Evolutionary conservation across 2,113 vertebrate species (phyloP).

Genomic region (Zapus hudsonius): DNA sequence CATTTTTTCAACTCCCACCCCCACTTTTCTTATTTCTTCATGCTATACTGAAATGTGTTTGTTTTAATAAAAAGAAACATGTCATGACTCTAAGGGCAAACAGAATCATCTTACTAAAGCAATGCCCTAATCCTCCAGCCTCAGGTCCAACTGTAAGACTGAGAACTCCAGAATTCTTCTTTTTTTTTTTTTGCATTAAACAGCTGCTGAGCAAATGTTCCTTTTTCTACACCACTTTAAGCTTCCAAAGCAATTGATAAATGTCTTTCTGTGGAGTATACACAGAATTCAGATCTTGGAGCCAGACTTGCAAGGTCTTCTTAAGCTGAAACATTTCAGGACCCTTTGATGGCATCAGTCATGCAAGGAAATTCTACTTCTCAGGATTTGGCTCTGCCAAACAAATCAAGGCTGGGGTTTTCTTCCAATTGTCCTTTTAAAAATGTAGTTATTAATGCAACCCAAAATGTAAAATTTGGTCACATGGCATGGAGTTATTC

Average conservation of each 20-base stretch:
- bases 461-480: neutral
- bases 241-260: conserved; percentile 37
- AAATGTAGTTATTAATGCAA: neutral
- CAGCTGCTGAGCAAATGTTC: conserved; percentile 50
- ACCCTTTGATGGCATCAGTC: neutral
- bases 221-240: neutral
- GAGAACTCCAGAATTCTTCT: neutral
- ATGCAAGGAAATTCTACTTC: neutral
- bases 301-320: neutral
- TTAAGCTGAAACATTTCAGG: neutral
- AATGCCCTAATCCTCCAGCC: conserved; percentile 44
- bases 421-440: neutral
- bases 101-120: conserved; percentile 69
- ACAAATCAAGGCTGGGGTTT: neutral
- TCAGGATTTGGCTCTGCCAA: neutral
- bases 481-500: conserved; percentile 8
- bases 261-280: conserved; percentile 26
- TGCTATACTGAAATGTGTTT: conserved; percentile 54
- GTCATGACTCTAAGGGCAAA: conserved; percentile 72
- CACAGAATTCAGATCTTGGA: neutral
- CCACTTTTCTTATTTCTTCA: conserved; percentile 47
- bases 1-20: conserved; percentile 70
- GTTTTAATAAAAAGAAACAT: conserved; percentile 75
- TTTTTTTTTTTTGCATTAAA: conserved; percentile 6
- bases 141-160: conserved; percentile 45